Evolutionary conservation across 92 coral and sea anemone genomes (phyloP), one percentile per base, ranked within the genome.

Genomic region (Paramuricea clavata): DNA sequence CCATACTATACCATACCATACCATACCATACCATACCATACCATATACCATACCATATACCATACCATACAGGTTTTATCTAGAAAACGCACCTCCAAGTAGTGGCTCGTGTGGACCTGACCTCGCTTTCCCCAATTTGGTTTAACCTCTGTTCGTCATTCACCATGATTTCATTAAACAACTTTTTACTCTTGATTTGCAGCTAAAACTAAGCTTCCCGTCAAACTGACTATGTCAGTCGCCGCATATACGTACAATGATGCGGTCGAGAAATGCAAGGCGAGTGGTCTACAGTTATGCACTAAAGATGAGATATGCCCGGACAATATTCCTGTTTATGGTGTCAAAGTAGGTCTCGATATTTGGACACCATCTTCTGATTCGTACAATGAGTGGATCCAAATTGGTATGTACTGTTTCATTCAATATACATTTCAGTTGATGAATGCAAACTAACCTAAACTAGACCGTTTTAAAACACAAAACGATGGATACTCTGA

Each of bases 311-410:
- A 76, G 30, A 49, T 76, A 12, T 76, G 82, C 43, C 67, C 22
- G 0, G 68, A 76, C 23, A 34, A 34, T 22, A 9, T 0, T 12
- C 56, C 49, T 0, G 25, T 61, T 25, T 19, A 49, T 76, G 82
- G 67, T 27, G 44, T 23, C 4, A n/a, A 7, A 54, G 8, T 3
- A 0, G 27, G 30, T 15, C 33, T 10, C 0, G 15, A 12, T 12
- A 16, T 1, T 3, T 76, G 67, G 67, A 28, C 59, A 13, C 82
- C 82, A 54, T 16, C 49, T 8, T 0, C 68, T 0, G 82, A 76
- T 35, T 19, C 49, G 2, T 50, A 49, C 68, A 76, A 76, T 33
- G 44, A 17, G 4, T 76, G 82, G 82, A 3, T 76, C 0, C 67
- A 76, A 21, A 2, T 76, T 12, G 67, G 82, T 76, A 76, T 49